Conservation (phyloP, 2,888 invertebrate species). For the Quadroppia sp. region DNA sequence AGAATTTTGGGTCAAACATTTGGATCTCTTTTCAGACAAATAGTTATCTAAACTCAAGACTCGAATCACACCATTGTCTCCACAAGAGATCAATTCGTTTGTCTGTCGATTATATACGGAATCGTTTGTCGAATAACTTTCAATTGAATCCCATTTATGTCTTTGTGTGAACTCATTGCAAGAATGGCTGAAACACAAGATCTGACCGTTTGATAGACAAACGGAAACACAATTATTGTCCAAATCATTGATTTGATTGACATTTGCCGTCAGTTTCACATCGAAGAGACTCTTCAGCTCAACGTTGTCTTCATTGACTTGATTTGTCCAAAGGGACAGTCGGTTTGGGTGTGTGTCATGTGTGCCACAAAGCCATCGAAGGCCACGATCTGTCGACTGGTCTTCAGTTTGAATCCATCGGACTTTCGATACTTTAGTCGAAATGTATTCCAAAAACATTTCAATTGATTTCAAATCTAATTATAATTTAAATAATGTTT, state of each 20-base stretch:
- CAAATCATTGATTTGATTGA: conserved; percentile 8
- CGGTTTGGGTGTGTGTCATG: not conserved
- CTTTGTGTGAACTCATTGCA: not conserved
- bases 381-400: not conserved
- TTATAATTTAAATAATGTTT: not conserved
- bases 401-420: conserved; percentile 12
- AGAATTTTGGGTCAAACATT: conserved; percentile 34
- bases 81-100: conserved; percentile 41
- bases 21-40: conserved; percentile 9
- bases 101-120: not conserved
- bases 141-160: conserved; percentile 21
- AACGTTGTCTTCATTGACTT: not conserved
- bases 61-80: conserved; percentile 37
- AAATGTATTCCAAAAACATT: conserved; percentile 23
- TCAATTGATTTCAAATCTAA: not conserved
- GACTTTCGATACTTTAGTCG: not conserved
- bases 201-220: conserved; percentile 14
- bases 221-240: not conserved
- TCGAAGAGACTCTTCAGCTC: not conserved
- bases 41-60: conserved; percentile 25
- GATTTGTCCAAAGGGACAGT: conserved; percentile 21
- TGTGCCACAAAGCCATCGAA: conserved; percentile 11
- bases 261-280: not conserved
- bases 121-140: not conserved
- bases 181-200: not conserved